phyloP scores from a whole-genome alignment of 2,113 vertebrate genomes.

The Rhinopomastus cyanomelas region DNA sequence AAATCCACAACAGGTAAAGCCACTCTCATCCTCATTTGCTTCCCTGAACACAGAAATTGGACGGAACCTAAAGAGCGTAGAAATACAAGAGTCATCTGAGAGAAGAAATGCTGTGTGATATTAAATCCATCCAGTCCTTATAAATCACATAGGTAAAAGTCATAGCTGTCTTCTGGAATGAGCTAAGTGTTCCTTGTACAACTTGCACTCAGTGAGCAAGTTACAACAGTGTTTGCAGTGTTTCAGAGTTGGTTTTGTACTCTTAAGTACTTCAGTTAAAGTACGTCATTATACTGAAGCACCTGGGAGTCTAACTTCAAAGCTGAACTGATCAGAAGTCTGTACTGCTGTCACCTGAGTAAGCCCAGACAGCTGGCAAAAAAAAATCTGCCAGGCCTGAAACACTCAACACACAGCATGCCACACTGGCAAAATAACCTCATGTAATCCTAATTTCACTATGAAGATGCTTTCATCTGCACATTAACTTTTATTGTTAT shows the following conservation, averaged over 20 bases:
- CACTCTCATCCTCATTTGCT: conserved; percentile 97
- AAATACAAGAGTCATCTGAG: not conserved
- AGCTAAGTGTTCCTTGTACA: not conserved
- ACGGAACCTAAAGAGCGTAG: conserved; percentile 83
- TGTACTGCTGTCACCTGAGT: not conserved
- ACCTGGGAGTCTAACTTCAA: not conserved
- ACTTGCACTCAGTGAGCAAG: not conserved
- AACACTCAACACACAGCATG: not conserved
- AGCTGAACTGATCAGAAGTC: not conserved
- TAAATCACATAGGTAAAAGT: not conserved
- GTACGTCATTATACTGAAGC: not conserved
- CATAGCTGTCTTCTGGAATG: not conserved
- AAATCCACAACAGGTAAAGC: conserved; percentile 97
- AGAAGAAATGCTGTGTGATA: not conserved
- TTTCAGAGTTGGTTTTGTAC: not conserved
- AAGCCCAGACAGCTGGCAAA: not conserved
- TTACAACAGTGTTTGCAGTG: not conserved
- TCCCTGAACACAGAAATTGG: conserved; percentile 98
- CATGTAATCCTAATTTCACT: not conserved
- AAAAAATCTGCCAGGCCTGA: not conserved
- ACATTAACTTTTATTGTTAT: not conserved
- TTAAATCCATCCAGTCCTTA: not conserved
- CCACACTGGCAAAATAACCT: not conserved
- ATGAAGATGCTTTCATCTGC: not conserved
- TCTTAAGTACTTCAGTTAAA: not conserved